phyloP scores from a whole-genome alignment of 1,140 invertebrate genomes.

The Penaeus chinensis region DNA sequence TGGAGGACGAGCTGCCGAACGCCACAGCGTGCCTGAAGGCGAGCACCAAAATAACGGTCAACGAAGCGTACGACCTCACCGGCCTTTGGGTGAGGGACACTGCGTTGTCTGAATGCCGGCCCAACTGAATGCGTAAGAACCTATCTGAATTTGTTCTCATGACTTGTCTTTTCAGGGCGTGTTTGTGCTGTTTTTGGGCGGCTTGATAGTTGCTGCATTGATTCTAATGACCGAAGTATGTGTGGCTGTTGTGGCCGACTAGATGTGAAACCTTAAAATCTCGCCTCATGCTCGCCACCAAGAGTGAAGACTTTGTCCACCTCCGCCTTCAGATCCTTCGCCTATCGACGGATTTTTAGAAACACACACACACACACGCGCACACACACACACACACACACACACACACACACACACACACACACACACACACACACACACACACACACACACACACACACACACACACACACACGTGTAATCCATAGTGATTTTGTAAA shows the following conservation, averaged over 20 bases:
- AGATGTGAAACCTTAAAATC: background rate
- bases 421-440: no score
- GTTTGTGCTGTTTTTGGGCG: slow-evolving; percentile 47
- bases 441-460: no score
- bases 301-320: no score
- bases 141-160: background rate
- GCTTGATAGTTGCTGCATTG: slow-evolving; percentile 18
- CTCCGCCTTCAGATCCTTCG: no score
- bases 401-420: no score
- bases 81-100: slow-evolving; percentile 53
- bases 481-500: no score
- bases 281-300: background rate
- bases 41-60: slow-evolving; percentile 48
- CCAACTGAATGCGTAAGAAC: background rate
- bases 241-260: background rate
- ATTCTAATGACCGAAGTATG: slow-evolving; percentile 6
- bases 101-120: background rate
- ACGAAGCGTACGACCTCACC: slow-evolving; percentile 48
- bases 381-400: no score
- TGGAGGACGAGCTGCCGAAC: slow-evolving; percentile 60
- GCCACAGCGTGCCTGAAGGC: slow-evolving; percentile 56
- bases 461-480: no score
- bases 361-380: no score
- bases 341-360: no score
- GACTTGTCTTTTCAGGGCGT: slow-evolving; percentile 42